Conservation (phyloP, 2,888 invertebrate genomes). For the Perithous albicinctus region DNA sequence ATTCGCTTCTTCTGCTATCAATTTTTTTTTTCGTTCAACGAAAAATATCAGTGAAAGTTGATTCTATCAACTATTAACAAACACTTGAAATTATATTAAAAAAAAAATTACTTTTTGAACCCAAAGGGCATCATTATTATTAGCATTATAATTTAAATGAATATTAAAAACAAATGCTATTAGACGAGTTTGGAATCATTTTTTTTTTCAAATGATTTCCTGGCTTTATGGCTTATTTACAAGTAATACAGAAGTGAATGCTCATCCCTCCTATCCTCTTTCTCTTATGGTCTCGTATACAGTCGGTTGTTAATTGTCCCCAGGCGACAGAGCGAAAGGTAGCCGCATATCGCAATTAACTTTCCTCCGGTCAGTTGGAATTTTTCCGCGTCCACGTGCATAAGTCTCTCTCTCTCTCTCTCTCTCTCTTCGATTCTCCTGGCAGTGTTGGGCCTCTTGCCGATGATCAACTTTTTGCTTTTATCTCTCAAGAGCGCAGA, state of each 20-base stretch:
- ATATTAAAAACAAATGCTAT: too few species aligned
- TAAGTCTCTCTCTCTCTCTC: conserved; percentile 28
- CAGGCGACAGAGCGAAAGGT: conserved; percentile 41
- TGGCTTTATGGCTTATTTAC: background rate
- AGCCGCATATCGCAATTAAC: conserved; percentile 43
- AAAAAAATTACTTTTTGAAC: too few species aligned
- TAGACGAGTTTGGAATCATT: too few species aligned
- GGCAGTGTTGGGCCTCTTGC: conserved; percentile 12
- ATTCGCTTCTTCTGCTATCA: background rate
- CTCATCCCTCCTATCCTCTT: background rate
- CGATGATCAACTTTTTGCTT: conserved; percentile 22
- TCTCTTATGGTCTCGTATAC: conserved; percentile 29
- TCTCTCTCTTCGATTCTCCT: conserved; percentile 17
- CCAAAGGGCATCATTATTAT: too few species aligned
- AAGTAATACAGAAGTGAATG: background rate
- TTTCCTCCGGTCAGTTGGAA: conserved; percentile 36
- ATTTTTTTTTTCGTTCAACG: background rate
- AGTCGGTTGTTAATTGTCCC: conserved; percentile 37
- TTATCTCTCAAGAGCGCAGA: background rate
- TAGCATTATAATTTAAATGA: too few species aligned
- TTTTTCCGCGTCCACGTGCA: conserved; percentile 39
- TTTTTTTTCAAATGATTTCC: background rate
- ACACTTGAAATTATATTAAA: background rate
- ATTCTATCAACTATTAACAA: background rate
- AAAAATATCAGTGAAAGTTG: background rate